These are phyloP conservation scores for Rhabdornis inornatus DNA, from an alignment of 2,113 vertebrate genomes.

Conservation along the genomic window DNA sequence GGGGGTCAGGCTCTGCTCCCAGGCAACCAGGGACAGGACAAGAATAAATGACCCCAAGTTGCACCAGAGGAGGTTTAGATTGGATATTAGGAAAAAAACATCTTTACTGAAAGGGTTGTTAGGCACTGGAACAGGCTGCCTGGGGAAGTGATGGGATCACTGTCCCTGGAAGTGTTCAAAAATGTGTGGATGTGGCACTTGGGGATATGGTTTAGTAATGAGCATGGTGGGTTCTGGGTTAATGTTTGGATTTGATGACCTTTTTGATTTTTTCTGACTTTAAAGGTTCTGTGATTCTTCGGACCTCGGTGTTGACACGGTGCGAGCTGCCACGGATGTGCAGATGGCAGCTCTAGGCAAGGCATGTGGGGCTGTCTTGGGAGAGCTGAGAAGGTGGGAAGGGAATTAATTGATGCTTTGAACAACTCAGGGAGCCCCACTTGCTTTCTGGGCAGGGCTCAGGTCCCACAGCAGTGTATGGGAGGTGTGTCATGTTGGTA, in stretches of 20 bases:
- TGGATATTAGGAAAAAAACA: background rate
- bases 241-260: background rate
- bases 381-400: background rate
- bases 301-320: fast-evolving
- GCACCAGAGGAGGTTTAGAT: background rate
- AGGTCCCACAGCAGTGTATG: background rate
- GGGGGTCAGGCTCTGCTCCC: background rate
- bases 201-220: background rate
- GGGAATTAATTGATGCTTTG: background rate
- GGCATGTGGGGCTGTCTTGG: background rate
- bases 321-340: background rate
- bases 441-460: background rate
- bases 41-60: background rate
- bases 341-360: background rate
- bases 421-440: background rate
- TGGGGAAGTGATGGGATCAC: background rate
- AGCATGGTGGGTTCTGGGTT: background rate
- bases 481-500: background rate
- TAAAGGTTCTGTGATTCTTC: background rate
- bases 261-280: background rate
- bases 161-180: background rate
- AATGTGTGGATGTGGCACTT: background rate
- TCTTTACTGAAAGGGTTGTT: background rate
- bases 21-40: background rate
- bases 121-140: background rate